Percentiles rank a stretch among this genome's conserved stretches.
These are phyloP conservation scores for Sciurus vulgaris DNA, from an alignment of 2,797 vertebrate species.

Conservation along the genomic window DNA sequence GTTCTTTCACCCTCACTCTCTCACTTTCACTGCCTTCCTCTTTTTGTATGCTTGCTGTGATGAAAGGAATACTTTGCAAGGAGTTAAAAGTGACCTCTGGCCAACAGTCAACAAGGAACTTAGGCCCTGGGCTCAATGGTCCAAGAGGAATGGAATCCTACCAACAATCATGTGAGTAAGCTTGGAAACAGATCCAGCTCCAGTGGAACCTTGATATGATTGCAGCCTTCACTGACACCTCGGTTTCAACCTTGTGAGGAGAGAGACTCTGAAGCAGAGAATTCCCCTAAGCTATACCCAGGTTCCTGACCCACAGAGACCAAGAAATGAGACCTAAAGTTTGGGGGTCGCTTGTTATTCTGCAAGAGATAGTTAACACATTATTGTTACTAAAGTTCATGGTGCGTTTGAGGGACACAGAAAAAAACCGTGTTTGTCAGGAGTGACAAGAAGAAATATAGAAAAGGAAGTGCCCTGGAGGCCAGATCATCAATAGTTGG, in stretches of 20 bases:
- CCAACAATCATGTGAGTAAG: not conserved
- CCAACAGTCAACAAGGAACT: not conserved
- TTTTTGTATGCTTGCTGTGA: not conserved
- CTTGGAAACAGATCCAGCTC: not conserved
- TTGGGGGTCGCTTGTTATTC: not conserved
- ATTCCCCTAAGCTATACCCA: not conserved
- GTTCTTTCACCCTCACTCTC: not conserved
- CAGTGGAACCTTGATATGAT: not conserved
- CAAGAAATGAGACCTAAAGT: not conserved
- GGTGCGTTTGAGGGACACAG: not conserved
- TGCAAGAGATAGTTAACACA: not conserved
- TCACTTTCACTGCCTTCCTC: not conserved
- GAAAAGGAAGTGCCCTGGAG: not conserved
- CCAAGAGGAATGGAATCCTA: not conserved
- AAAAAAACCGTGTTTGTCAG: not conserved
- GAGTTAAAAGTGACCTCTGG: not conserved
- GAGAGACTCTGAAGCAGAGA: not conserved
- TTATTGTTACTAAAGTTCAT: not conserved
- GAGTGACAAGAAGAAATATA: not conserved
- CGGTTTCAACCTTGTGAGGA: not conserved
- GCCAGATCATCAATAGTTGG: not conserved
- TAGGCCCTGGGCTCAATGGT: not conserved
- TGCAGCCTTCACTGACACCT: not conserved
- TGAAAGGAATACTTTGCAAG: slow-evolving; percentile 18
- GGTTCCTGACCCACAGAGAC: not conserved